Evolutionary conservation across 2,888 invertebrate genomes (phyloP).

Genomic region (Athalia cordata): DNA sequence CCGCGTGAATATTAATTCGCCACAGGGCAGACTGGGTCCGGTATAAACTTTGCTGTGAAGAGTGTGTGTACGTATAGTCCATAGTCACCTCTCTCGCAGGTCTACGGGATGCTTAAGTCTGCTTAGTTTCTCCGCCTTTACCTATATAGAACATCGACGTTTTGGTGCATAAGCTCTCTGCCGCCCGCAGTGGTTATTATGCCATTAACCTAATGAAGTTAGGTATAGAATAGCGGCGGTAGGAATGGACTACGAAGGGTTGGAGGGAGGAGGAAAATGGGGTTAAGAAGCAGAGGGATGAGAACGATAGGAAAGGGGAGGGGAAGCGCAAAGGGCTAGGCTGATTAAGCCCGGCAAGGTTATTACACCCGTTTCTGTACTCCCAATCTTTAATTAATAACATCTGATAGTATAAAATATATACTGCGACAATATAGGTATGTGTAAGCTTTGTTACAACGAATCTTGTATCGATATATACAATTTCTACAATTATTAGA

Average conservation of each 20-base stretch:
- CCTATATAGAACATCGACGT: conserved; percentile 47
- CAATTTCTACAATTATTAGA: background rate
- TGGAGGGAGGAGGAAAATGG: too few relatives aligned
- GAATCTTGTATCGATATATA: background rate
- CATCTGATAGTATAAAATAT: conserved; percentile 15
- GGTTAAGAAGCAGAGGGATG: too few relatives aligned
- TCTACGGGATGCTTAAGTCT: background rate
- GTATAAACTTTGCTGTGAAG: too few relatives aligned
- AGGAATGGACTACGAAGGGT: conserved; percentile 1
- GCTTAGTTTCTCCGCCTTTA: background rate
- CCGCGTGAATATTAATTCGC: too few relatives aligned
- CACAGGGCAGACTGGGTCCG: too few relatives aligned
- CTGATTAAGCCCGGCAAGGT: conserved; percentile 50
- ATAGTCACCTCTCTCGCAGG: background rate
- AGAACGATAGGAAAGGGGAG: background rate
- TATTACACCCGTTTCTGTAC: conserved; percentile 46
- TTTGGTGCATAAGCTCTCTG: conserved; percentile 64
- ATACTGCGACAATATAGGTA: background rate
- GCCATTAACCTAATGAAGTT: conserved; percentile 72
- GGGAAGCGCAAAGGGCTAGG: conserved; percentile 50
- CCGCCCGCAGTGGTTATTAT: conserved; percentile 70
- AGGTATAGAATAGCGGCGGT: conserved; percentile 57
- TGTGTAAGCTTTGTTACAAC: conserved; percentile 10
- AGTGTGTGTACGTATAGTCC: too few relatives aligned
- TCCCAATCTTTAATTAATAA: conserved; percentile 55